Evolutionary conservation across 1,140 invertebrate genomes (phyloP).

Genomic region (Zaprionus africanus): DNA sequence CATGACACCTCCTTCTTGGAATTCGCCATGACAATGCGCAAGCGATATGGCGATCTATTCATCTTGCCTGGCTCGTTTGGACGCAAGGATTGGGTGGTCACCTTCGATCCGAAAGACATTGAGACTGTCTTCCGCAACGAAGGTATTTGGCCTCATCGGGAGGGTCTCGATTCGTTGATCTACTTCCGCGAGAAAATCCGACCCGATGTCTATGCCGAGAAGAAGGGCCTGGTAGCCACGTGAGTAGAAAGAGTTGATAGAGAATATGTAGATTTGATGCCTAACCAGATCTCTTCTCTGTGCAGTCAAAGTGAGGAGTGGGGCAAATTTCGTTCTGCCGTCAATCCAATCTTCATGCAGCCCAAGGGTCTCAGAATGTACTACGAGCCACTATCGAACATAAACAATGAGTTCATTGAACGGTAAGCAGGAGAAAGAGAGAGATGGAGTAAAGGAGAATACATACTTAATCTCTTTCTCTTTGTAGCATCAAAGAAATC

Average conservation of each 20-base stretch:
- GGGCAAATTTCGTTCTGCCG: slow-evolving; percentile 53
- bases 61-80: slow-evolving; percentile 69
- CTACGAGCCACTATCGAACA: slow-evolving; percentile 59
- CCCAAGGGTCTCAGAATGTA: slow-evolving; percentile 59
- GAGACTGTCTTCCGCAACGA: slow-evolving; percentile 70
- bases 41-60: slow-evolving; percentile 64
- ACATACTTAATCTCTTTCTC: background rate
- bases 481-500: slow-evolving; percentile 56
- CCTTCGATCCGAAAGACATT: slow-evolving; percentile 62
- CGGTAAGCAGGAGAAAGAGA: slow-evolving; percentile 39
- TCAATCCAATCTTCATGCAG: slow-evolving; percentile 76
- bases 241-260: slow-evolving; percentile 22
- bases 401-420: slow-evolving; percentile 73
- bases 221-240: slow-evolving; percentile 50
- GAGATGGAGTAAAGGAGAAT: background rate
- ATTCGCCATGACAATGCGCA: slow-evolving; percentile 38
- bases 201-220: slow-evolving; percentile 45
- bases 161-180: slow-evolving; percentile 52
- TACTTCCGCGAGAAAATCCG: slow-evolving; percentile 57
- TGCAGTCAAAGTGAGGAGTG: slow-evolving; percentile 56
- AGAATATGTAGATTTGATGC: background rate
- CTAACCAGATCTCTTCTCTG: background rate
- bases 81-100: slow-evolving; percentile 58
- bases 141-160: slow-evolving; percentile 74
- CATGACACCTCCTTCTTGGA: slow-evolving; percentile 50